phyloP scores from a whole-genome alignment of 2,888 invertebrate genomes.

The Drosophila monieri region DNA sequence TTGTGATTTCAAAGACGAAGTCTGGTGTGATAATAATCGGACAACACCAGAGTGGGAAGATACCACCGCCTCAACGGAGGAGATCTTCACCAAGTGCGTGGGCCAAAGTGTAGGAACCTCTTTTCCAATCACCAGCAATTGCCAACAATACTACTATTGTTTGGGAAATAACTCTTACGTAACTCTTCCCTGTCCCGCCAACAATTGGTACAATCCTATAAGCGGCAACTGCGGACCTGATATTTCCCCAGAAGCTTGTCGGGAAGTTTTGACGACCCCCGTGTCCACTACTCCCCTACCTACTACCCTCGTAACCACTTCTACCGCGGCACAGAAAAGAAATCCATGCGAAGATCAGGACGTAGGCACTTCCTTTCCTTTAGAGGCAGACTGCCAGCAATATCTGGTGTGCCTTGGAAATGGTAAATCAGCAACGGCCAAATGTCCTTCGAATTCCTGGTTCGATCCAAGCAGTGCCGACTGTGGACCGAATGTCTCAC shows the following conservation, averaged over 20 bases:
- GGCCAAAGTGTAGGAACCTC: conserved; percentile 10
- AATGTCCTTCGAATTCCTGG: conserved; percentile 61
- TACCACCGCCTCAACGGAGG: neutral
- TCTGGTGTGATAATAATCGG: conserved; percentile 40
- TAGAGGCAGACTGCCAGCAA: conserved; percentile 42
- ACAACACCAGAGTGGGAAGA: conserved; percentile 4
- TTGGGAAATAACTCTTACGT: conserved; percentile 30
- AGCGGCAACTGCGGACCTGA: conserved; percentile 24
- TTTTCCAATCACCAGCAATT: conserved; percentile 18
- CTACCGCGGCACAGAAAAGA: neutral
- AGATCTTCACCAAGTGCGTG: conserved; percentile 10
- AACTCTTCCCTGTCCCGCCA: conserved; percentile 26
- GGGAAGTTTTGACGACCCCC: conserved; percentile 5
- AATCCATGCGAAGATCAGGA: conserved; percentile 28
- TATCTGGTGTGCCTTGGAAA: conserved; percentile 64
- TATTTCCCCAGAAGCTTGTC: conserved; percentile 26
- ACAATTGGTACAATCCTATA: conserved; percentile 34
- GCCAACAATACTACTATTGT: conserved; percentile 37
- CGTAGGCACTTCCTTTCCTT: conserved; percentile 32
- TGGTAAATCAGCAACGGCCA: conserved; percentile 42
- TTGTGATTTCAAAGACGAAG: conserved; percentile 58
- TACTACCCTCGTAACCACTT: conserved; percentile 1
- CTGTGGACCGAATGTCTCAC: conserved; percentile 62
- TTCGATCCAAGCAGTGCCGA: conserved; percentile 60
- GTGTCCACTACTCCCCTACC: neutral